Conservation (phyloP, 2,797 vertebrate species). For the Pantherophis alleghaniensis region DNA sequence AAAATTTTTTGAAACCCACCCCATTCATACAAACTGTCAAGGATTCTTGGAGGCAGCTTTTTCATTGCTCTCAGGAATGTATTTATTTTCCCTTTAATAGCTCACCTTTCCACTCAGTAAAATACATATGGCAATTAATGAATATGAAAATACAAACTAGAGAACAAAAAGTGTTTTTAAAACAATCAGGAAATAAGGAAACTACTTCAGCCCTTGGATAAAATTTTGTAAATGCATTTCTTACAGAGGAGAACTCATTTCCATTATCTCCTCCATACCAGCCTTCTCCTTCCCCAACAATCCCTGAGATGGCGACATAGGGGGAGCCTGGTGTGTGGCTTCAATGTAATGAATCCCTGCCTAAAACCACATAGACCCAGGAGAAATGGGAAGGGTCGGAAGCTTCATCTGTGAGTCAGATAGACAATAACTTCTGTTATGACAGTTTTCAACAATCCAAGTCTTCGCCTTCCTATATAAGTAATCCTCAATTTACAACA, state of each 20-base stretch:
- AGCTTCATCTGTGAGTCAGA: background rate
- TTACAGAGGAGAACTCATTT: background rate
- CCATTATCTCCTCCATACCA: background rate
- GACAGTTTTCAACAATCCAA: background rate
- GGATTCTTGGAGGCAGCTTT: background rate
- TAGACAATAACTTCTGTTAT: background rate
- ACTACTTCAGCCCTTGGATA: background rate
- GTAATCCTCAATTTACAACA: background rate
- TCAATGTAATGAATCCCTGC: background rate
- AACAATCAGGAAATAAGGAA: background rate
- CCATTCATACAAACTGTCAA: background rate
- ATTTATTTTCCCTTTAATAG: background rate
- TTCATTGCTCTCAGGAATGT: background rate
- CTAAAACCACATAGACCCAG: background rate
- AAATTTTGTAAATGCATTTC: background rate
- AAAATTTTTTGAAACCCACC: too few species aligned
- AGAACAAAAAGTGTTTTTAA: background rate
- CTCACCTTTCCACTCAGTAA: background rate
- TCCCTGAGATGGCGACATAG: background rate
- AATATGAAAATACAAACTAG: background rate
- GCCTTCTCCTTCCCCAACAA: background rate
- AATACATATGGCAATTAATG: background rate
- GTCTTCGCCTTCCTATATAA: background rate
- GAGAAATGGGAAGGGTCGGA: background rate
- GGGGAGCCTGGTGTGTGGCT: background rate